These are phyloP conservation scores for Rallus limicola DNA, from an alignment of 2,113 vertebrate species.

Conservation along the genomic window DNA sequence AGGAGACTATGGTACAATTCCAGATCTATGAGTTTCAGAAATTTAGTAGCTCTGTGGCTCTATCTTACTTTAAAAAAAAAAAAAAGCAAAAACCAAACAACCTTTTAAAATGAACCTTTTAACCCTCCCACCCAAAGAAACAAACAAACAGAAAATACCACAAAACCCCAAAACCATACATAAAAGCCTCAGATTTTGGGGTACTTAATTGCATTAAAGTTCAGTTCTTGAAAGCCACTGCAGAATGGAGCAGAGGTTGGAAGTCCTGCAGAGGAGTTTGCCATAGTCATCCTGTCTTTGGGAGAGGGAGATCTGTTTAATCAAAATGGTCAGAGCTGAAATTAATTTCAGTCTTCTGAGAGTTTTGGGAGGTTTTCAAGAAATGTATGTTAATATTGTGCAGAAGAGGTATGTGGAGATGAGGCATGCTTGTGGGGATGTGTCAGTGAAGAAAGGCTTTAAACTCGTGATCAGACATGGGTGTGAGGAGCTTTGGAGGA, in stretches of 20 bases:
- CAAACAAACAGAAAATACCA: rapidly evolving
- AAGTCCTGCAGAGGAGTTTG: neutral
- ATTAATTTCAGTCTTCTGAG: neutral
- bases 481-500: neutral
- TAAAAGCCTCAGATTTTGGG: neutral
- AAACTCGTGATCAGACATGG: neutral
- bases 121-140: neutral
- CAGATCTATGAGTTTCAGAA: neutral
- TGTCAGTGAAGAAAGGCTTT: neutral
- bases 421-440: neutral
- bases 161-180: neutral
- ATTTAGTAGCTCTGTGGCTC: neutral
- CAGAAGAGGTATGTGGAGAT: neutral
- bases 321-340: neutral
- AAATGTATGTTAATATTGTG: neutral
- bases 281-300: neutral
- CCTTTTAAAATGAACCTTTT: neutral
- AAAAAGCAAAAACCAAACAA: no score
- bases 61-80: neutral
- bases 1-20: neutral
- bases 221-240: neutral
- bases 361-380: neutral
- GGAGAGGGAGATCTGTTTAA: neutral
- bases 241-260: neutral
- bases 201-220: neutral